Evolutionary conservation across 2,797 vertebrate genomes (phyloP), one percentile per base, ranked within the genome.

Genomic region (Erpetoichthys calabaricus): DNA sequence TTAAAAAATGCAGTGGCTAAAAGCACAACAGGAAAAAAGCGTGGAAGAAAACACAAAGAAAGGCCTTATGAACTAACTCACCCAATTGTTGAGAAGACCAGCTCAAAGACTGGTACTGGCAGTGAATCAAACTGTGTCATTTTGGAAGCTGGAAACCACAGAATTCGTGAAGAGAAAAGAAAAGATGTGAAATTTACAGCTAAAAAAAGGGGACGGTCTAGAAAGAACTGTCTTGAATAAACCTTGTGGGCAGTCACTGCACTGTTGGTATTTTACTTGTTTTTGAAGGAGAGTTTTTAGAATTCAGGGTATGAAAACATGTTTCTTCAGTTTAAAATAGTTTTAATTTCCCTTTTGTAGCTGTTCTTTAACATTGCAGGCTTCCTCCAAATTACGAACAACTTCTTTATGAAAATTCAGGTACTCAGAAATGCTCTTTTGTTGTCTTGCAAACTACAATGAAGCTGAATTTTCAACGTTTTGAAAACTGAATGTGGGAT

Each of bases 41-140:
- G 93, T 56, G 92, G 91, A 5, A 88, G 90, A 54, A 98, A 96
- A 68, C 90, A 91, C 56, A 96, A 92, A 78, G 91, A 92, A 66
- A 84, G 76, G 47, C 77, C 77, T 55, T 64, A 67, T 0, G 78
- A 79, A 69, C 68, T 60, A 0, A 59, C 55, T 4, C 56, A 5
- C 2, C 78, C 68, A 58, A 62, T 8, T 45, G 8, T 44, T 56
- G 64, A 58, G 43, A 57, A 44, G 41, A 64, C 67, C 47, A 65
- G 61, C 42, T 73, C 74, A 74, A 69, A 82, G 70, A 82, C 79
- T 75, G 68, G 70, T 66, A 70, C 70, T 66, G 65, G 71, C 67
- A 57, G 62, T 42, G 56, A 45, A 67, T 70, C 8, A 57, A 64
- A 68, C 67, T 62, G 64, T 70, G 70, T 77, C 74, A 84, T 55